Evolutionary conservation across 2,888 invertebrate species (phyloP), one percentile per base, ranked within the genome.

Genomic region (Endomychus coccineus): DNA sequence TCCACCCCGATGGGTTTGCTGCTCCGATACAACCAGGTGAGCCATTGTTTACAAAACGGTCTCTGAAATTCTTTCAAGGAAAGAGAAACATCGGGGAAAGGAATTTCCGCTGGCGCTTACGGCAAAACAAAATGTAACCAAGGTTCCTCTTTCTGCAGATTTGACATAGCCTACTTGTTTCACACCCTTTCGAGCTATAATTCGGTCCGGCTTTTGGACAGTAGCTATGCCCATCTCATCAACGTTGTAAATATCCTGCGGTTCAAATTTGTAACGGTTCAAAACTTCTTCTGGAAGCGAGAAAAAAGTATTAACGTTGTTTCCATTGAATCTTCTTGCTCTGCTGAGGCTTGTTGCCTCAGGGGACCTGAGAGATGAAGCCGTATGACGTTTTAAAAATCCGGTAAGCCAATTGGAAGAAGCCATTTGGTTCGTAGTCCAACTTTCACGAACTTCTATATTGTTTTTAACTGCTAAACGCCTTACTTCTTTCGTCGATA

Each of bases 161-260:
- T 52, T 55, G 6, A 52, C 24, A 10, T 32, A 24, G 4, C 54
- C 53, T 9, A 58, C 43, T 34, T 57, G 51, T 25, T 51, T 51
- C 3, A 31, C 19, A 9, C 56, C 58, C 36, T 46, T 50, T 17
- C 34, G 33, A 2, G 54, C 57, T 31, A 60, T 24, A 12, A 61
- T 43, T 39, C 42, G 45, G 15, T 40, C 29, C 7, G 58, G 56
- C 25, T 43, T 49, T 25, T 55, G 54, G 1, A 58, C 56, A 6
- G 54, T 58, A 6, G 55, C 56, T 1, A 56, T 31, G 2, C 54
- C 58, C 7, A 50, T 56, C 40, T 59, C 54, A 37, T 58, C 56
- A 16, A 53, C 33, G 41, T 58, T 61, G 29, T 43, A 58, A 7
- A 55, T 51, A 9, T 49, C 40, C 6, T 41, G 34, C 6, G 52